Conservation (phyloP, 2,888 invertebrate species). For the Morinoia aosen region DNA sequence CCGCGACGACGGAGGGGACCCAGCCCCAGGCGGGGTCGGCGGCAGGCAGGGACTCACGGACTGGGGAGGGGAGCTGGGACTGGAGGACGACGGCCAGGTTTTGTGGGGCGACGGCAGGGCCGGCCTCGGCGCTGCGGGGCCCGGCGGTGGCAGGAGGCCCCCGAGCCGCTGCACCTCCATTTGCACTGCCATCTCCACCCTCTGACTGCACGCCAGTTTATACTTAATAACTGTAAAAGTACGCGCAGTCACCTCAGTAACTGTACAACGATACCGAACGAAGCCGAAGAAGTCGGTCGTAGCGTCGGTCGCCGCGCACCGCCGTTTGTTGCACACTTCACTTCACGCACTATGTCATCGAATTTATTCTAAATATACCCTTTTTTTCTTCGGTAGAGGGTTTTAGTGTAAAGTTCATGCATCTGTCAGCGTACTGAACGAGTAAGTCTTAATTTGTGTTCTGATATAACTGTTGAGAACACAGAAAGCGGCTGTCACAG, state of each 20-base stretch:
- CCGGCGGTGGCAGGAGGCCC: background rate
- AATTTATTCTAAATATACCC: background rate
- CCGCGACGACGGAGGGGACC: slow-evolving; percentile 56
- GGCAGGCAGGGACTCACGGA: slow-evolving; percentile 60
- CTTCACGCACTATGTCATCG: background rate
- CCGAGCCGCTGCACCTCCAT: background rate
- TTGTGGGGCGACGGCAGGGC: background rate
- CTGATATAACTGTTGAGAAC: background rate
- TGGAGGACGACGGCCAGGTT: background rate
- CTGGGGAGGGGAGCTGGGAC: slow-evolving; percentile 48
- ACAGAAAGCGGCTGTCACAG: slow-evolving; percentile 57
- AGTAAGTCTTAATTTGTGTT: background rate
- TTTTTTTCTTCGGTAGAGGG: background rate
- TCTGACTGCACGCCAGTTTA: background rate
- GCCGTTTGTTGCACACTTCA: background rate
- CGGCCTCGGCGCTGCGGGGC: background rate
- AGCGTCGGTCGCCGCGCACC: background rate
- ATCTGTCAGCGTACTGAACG: background rate
- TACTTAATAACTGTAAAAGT: background rate
- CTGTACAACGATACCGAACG: background rate
- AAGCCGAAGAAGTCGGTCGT: background rate
- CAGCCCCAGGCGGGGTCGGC: slow-evolving; percentile 60
- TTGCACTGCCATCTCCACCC: slow-evolving; percentile 22
- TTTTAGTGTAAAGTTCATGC: background rate
- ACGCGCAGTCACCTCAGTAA: background rate